phyloP scores from a whole-genome alignment of 2,113 vertebrate species.

The Pteruthius melanotis region DNA sequence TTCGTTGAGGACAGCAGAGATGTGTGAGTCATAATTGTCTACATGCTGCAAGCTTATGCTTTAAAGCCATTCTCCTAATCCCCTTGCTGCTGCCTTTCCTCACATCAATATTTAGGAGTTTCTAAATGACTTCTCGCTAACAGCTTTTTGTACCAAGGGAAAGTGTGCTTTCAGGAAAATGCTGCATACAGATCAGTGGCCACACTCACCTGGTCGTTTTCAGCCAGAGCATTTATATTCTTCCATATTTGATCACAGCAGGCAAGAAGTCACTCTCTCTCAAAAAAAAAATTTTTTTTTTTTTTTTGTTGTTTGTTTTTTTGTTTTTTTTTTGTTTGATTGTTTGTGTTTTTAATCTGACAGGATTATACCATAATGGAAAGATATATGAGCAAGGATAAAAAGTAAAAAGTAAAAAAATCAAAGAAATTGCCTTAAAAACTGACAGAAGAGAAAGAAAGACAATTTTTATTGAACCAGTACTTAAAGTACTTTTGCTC shows the following conservation, averaged over 20 bases:
- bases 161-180: background rate
- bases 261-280: background rate
- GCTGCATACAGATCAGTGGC: background rate
- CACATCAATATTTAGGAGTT: background rate
- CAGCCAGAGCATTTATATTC: background rate
- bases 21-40: background rate
- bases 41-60: background rate
- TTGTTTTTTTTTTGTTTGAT: background rate
- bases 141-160: background rate
- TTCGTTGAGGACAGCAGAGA: background rate
- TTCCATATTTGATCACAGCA: background rate
- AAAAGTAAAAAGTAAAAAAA: background rate
- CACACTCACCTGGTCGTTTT: background rate
- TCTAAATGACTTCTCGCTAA: background rate
- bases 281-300: too few relatives aligned
- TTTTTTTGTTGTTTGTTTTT: accelerated
- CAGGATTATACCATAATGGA: background rate
- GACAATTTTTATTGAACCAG: background rate
- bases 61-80: background rate
- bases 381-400: background rate
- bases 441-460: background rate
- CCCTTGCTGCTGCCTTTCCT: background rate
- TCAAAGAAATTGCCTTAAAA: background rate
- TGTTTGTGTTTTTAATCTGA: background rate
- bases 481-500: background rate